Base-by-base conservation (phyloP, 2,888 invertebrate species). In the Phania funesta region DNA sequence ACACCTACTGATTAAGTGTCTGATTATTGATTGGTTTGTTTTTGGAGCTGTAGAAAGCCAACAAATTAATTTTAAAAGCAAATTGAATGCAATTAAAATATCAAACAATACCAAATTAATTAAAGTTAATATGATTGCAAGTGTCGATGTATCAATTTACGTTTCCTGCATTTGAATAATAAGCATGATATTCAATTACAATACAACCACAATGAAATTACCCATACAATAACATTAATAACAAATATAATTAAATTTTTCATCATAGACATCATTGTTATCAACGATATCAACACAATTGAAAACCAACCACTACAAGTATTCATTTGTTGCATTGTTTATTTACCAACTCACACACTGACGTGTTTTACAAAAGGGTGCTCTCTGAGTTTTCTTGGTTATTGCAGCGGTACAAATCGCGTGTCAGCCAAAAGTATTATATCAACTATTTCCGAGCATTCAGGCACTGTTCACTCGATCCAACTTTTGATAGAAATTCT, bases 51-150 rank as follows among this genome's bases (percentile, higher is more conserved):
- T 24, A 4, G 32, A 65, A 65, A 67, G 20, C 26, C 11, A 20
- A 32, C 35, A 50, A 81, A 62, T 62, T 56, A 32, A 22, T 67
- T 73, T 60, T n/a, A 54, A 73, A 73, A 65, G 41, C 76, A 80
- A 71, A 76, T 76, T 76, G 46, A 73, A 81, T 77, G 77, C 71
- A 77, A 81, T 68, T 81, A 68, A 81, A 81, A 77, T 77, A 77
- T 81, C 81, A 81, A 77, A 81, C 77, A 81, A 81, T 81, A 73
- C 67, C 60, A 73, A 77, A 77, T 81, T 81, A 81, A 77, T 81
- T 76, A 81, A 76, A 62, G 60, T 73, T 73, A 81, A 81, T 76
- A 50, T 73, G 62, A 62, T 73, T 73, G 71, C 67, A 16, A 60
- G 54, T 70, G 26, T 70, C 50, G 26, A 5, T n/a, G 44, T 65